Evolutionary conservation across 2,797 vertebrate genomes (phyloP).

Genomic region (Falco novaeseelandiae): DNA sequence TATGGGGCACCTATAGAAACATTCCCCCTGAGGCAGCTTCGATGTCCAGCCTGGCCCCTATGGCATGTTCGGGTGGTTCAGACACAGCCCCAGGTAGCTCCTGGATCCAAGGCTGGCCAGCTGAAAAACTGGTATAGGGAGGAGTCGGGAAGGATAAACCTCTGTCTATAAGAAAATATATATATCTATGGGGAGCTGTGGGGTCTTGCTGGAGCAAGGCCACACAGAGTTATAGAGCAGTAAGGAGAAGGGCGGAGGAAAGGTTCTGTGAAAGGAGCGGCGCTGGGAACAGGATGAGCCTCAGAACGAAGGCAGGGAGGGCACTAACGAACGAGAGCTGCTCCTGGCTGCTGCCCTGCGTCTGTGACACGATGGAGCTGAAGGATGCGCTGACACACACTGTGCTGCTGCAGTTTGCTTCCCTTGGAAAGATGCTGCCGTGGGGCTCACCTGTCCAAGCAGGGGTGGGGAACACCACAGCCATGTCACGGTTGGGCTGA

Average conservation of each 20-base stretch:
- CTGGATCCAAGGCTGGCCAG: not conserved
- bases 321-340: fast-evolving
- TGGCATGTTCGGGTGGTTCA: too few relatives aligned
- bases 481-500: too few relatives aligned
- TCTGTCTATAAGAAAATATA: not conserved
- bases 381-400: fast-evolving
- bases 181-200: not conserved
- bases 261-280: not conserved
- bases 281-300: not conserved
- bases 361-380: not conserved
- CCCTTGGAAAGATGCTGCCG: not conserved
- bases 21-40: not conserved
- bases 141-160: not conserved
- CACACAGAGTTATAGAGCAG: not conserved
- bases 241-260: not conserved
- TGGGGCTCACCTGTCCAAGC: not conserved
- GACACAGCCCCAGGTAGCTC: not conserved
- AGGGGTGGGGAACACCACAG: not conserved
- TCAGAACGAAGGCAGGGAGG: not conserved
- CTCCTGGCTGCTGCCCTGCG: not conserved
- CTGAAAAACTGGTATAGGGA: not conserved
- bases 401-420: not conserved
- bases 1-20: not conserved
- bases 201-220: not conserved
- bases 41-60: fast-evolving